Base-by-base conservation (phyloP, 2,797 vertebrate genomes). In the Typhlichthys eigenmanni region DNA sequence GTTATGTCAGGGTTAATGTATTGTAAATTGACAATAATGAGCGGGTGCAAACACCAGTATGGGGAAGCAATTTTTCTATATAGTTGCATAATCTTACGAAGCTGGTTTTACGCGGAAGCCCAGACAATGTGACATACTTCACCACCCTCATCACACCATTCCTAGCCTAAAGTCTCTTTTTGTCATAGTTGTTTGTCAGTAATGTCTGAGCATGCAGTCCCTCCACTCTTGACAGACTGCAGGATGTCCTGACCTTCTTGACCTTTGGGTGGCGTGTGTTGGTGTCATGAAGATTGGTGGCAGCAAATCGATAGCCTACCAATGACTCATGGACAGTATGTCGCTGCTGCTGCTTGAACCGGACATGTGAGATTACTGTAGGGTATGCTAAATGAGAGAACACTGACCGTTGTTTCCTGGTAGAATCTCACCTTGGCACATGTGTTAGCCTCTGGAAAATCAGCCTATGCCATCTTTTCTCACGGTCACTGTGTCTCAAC, bases 1-100 rank as follows among this genome's bases (percentile, higher is more conserved):
- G 7, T 43, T 43, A 47, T 54, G 51, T 43, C 13, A 5, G 16
- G 32, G 47, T 29, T 50, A 50, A 14, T 14, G 78, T 83, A 82
- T 80, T 84, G 73, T 89, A 88, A 90, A 76, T 90, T 84, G 87
- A 87, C 91, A 91, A 88, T 76, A 84, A 76, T 70, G 85, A 43
- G 7, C 8, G 2, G 9, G 38, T 43, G 84, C 78, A 83, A 90
- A 88, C 91, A 92, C 88, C 69, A 68, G 66, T 91, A 85, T 89
- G 85, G 87, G 75, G 45, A 13, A 78, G 76, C 70, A 49, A 65
- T 81, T 72, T 71, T 75, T 57, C 69, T 76, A 64, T 69, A 29
- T 64, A 51, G 38, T 67, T 45, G 38, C 24, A 16, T 63, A 45
- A 29, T 43, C 50, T 64, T 68, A 50, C 71, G 47, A 57, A 61